These are phyloP conservation scores for Clarias macrocephalus DNA, from an alignment of 2,113 vertebrate species.

Conservation along the genomic window DNA sequence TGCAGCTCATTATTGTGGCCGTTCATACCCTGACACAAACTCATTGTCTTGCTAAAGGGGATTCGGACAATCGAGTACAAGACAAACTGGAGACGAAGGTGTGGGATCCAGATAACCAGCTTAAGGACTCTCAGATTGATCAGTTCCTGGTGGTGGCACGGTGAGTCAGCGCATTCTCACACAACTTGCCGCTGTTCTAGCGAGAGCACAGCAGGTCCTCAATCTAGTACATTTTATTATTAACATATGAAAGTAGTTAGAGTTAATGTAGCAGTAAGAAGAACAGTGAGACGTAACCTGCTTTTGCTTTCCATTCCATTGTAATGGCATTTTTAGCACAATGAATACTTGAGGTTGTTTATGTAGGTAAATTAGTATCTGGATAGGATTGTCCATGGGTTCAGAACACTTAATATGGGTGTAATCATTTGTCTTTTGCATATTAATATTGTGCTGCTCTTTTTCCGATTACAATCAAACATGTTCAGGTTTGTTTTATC, in stretches of 20 bases:
- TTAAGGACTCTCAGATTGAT: conserved; percentile 92
- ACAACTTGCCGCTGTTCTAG: conserved; percentile 44
- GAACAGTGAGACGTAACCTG: background rate
- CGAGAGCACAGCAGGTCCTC: background rate
- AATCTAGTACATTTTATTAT: background rate
- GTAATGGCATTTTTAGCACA: background rate
- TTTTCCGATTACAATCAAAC: background rate
- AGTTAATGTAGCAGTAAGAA: background rate
- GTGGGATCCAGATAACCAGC: conserved; percentile 90
- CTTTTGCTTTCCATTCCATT: background rate
- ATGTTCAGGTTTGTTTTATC: background rate
- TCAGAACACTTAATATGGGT: background rate
- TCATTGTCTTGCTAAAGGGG: conserved; percentile 64
- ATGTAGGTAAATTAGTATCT: background rate
- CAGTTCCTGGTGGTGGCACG: conserved; percentile 93
- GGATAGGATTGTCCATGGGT: background rate
- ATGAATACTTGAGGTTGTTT: background rate
- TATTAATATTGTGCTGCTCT: background rate
- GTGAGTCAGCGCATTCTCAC: conserved; percentile 67
- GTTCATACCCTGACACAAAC: background rate
- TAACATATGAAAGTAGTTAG: background rate
- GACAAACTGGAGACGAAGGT: conserved; percentile 93
- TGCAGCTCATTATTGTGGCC: background rate
- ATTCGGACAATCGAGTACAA: conserved; percentile 82
- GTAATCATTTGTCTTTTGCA: background rate